Percentiles rank a stretch among this genome's conserved stretches.
These are phyloP conservation scores for Eupithecia inturbata DNA, from an alignment of 2,888 invertebrate species.

Conservation along the genomic window DNA sequence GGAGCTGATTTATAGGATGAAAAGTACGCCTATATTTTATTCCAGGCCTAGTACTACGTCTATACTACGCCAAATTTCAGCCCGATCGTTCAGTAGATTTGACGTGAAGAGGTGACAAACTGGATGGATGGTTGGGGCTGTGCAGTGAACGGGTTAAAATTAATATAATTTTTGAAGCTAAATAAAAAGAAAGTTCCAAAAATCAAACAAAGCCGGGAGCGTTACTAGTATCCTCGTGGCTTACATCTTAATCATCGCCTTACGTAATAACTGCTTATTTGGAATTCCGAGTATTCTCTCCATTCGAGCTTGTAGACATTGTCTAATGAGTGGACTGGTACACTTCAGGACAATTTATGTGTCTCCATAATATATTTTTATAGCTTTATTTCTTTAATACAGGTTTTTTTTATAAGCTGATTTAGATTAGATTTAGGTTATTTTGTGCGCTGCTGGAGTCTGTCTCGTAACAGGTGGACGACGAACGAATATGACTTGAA, in stretches of 20 bases:
- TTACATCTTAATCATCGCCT: conserved; percentile 36
- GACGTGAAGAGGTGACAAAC: too few relatives aligned
- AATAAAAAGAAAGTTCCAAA: not conserved
- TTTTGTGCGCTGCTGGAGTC: not conserved
- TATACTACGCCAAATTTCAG: too few relatives aligned
- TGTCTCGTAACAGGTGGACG: too few relatives aligned
- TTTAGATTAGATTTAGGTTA: too few relatives aligned
- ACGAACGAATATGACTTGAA: too few relatives aligned
- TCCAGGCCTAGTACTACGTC: too few relatives aligned
- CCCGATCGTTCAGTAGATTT: too few relatives aligned
- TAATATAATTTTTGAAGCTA: too few relatives aligned
- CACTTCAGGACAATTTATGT: conserved; percentile 41
- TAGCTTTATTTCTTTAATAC: not conserved
- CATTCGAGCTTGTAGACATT: conserved; percentile 45
- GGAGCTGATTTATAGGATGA: too few relatives aligned
- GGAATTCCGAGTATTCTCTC: conserved; percentile 50
- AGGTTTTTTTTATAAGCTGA: too few relatives aligned
- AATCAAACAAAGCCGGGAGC: not conserved
- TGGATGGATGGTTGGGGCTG: too few relatives aligned
- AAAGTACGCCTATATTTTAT: too few relatives aligned
- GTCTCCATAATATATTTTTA: not conserved
- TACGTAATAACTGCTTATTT: conserved; percentile 48
- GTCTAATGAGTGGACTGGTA: conserved; percentile 49
- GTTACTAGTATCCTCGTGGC: conserved; percentile 1
- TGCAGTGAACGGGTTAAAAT: not conserved